Evolutionary conservation across 2,797 vertebrate genomes (phyloP).

Genomic region (Tenualosa thibaudeaui): DNA sequence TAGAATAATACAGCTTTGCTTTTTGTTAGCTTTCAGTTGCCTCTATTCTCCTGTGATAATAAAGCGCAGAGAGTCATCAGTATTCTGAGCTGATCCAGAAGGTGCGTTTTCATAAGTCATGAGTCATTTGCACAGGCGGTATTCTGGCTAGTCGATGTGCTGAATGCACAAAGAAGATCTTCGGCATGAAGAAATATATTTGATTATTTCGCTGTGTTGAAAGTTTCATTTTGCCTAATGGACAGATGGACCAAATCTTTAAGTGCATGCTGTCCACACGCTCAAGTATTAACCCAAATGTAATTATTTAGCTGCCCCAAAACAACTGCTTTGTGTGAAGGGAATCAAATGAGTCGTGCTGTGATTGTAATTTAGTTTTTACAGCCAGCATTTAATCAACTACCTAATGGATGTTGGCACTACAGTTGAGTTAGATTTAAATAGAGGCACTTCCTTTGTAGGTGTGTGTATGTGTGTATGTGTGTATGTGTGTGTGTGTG

Average conservation of each 20-base stretch:
- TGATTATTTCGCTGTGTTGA: background rate
- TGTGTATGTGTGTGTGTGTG: conserved; percentile 24
- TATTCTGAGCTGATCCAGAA: background rate
- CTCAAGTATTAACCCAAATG: background rate
- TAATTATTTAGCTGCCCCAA: background rate
- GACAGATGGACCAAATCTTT: background rate
- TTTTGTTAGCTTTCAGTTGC: background rate
- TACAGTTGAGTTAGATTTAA: background rate
- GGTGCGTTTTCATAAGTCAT: conserved; percentile 11
- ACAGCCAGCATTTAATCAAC: background rate
- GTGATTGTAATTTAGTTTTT: background rate
- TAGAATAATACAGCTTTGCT: background rate
- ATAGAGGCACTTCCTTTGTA: background rate
- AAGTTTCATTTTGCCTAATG: conserved; percentile 17
- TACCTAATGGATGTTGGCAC: background rate
- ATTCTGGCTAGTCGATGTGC: background rate
- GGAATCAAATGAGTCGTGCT: background rate
- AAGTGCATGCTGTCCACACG: background rate
- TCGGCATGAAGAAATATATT: background rate
- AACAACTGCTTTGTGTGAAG: background rate
- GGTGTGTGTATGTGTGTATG: background rate
- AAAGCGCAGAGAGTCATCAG: background rate
- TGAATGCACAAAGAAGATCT: conserved; percentile 14
- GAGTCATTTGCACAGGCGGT: background rate
- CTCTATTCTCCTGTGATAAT: background rate